Conservation (phyloP, 2,113 vertebrate species). For the Alaudala cheleensis region DNA sequence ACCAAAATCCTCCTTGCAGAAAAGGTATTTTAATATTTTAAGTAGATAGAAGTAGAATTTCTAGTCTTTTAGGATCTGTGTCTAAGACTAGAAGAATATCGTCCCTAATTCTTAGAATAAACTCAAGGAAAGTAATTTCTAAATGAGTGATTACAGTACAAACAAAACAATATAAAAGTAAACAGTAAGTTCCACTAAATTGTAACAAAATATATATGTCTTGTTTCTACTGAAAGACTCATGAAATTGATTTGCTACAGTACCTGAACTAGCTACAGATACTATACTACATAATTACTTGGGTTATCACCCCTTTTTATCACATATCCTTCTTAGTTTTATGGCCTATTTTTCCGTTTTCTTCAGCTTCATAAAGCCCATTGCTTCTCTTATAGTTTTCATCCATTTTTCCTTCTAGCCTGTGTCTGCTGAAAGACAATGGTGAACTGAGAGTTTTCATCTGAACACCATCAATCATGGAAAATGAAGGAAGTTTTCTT, state of each 20-base stretch:
- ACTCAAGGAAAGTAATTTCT: neutral
- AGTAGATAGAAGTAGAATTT: conserved; percentile 41
- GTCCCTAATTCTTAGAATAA: neutral
- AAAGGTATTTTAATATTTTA: conserved; percentile 35
- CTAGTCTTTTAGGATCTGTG: neutral
- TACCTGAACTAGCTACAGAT: neutral
- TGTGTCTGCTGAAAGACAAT: neutral
- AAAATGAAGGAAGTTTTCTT: neutral
- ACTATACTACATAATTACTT: neutral
- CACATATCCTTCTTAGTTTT: neutral
- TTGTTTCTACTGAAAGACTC: neutral
- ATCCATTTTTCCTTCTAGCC: neutral
- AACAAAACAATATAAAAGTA: neutral
- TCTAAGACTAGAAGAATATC: neutral
- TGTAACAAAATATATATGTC: neutral
- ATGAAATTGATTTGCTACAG: neutral
- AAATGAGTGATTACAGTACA: neutral
- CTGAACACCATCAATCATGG: neutral
- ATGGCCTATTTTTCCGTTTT: neutral
- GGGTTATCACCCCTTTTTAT: neutral
- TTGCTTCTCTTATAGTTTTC: neutral
- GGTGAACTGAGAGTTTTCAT: neutral
- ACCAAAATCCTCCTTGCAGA: conserved; percentile 22
- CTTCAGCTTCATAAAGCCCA: neutral
- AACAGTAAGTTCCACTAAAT: neutral